Conservation (phyloP, 1,140 invertebrate genomes). For the Riptortus pedestris region DNA sequence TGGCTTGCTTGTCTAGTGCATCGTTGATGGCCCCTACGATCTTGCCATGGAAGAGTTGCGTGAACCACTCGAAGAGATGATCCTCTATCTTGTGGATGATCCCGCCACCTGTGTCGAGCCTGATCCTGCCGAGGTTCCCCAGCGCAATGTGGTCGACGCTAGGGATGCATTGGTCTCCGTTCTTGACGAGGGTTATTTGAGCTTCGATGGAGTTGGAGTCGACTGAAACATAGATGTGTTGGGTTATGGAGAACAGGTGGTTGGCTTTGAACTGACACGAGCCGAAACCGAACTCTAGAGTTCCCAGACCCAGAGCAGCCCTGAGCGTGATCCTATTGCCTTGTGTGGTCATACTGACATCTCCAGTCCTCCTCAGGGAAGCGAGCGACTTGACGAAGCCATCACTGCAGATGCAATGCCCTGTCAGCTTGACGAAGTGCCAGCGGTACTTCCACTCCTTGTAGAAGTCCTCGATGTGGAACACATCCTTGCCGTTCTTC, state of each 20-base stretch:
- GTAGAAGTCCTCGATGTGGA: neutral
- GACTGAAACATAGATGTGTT: neutral
- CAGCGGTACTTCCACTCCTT: neutral
- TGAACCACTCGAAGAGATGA: neutral
- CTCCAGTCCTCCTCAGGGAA: neutral
- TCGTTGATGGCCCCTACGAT: too few species aligned
- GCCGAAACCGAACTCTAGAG: neutral
- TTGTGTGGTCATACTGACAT: neutral
- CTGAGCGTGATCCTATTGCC: neutral
- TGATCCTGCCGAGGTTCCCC: neutral
- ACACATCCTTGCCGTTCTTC: neutral
- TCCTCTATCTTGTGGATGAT: neutral
- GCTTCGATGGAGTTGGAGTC: neutral
- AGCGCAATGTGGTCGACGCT: neutral
- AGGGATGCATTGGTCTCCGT: neutral
- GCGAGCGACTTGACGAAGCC: neutral
- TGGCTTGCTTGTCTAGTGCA: too few species aligned
- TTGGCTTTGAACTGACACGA: neutral
- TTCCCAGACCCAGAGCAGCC: neutral
- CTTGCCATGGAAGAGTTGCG: too few species aligned
- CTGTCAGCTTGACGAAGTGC: neutral
- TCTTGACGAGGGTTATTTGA: neutral
- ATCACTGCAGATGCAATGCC: neutral
- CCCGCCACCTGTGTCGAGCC: neutral
- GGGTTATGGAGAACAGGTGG: neutral